phyloP scores from a whole-genome alignment of 2,888 invertebrate genomes.

The Cheilosia pagana region DNA sequence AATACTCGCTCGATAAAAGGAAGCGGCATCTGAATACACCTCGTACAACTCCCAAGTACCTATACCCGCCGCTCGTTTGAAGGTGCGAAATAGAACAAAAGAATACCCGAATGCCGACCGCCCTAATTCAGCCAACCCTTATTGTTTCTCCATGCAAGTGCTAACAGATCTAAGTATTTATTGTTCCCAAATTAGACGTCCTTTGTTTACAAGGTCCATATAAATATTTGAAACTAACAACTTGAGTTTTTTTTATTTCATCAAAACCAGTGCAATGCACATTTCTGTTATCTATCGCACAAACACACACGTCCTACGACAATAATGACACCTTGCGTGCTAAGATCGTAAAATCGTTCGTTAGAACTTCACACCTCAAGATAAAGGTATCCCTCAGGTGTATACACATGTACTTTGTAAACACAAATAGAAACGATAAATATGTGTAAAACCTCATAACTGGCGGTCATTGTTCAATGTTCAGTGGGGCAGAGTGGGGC shows the following conservation, averaged over 20 bases:
- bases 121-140: background rate
- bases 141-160: constrained; percentile 15
- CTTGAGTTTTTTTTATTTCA: background rate
- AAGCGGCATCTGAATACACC: too few species aligned
- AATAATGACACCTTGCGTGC: constrained; percentile 64
- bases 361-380: constrained; percentile 51
- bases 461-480: constrained; percentile 43
- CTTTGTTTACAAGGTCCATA: background rate
- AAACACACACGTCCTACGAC: constrained; percentile 26
- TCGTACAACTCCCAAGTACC: too few species aligned
- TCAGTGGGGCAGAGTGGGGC: constrained; percentile 6
- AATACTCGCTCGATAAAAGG: too few species aligned
- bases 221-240: background rate
- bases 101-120: too few species aligned
- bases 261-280: constrained; percentile 18
- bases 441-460: constrained; percentile 54
- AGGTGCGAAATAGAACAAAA: too few species aligned
- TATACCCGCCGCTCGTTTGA: too few species aligned
- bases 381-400: constrained; percentile 23
- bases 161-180: constrained; percentile 35
- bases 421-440: constrained; percentile 30
- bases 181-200: constrained; percentile 46
- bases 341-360: constrained; percentile 58
- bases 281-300: constrained; percentile 5
- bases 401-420: constrained; percentile 13